Conservation (phyloP, 2,113 vertebrate genomes). For the Charadrius vociferus region DNA sequence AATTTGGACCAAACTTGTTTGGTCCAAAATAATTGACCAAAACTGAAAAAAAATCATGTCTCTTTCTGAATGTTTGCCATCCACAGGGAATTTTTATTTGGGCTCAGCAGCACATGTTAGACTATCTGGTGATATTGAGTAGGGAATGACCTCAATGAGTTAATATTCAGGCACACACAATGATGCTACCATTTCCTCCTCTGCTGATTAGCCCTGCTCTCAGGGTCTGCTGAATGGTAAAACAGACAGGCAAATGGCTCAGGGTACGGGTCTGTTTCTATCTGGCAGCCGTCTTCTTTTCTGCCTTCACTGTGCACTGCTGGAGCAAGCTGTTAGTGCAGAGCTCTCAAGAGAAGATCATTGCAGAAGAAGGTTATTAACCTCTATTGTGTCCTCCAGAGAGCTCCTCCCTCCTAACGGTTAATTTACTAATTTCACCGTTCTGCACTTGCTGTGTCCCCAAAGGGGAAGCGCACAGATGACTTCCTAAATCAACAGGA, state of each 20-base stretch:
- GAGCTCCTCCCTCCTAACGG: neutral
- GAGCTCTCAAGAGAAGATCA: neutral
- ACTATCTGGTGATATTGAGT: neutral
- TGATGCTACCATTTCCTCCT: neutral
- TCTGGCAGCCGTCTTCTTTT: neutral
- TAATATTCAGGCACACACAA: neutral
- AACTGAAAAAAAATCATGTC: neutral
- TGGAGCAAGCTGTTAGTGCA: neutral
- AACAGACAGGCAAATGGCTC: neutral
- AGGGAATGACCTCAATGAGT: neutral
- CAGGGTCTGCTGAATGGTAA: neutral
- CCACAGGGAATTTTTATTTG: neutral
- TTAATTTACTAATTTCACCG: neutral
- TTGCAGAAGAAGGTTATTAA: neutral
- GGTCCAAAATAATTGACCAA: neutral
- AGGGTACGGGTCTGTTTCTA: neutral
- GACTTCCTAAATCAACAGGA: conserved; percentile 5
- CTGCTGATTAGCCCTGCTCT: neutral
- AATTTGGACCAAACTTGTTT: neutral
- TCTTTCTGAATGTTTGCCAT: neutral
- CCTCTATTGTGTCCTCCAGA: neutral
- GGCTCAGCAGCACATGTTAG: neutral
- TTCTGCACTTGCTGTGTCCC: neutral
- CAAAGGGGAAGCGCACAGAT: neutral
- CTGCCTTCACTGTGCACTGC: neutral